phyloP scores from a whole-genome alignment of 2,113 vertebrate species.

The Heloderma charlesbogerti region DNA sequence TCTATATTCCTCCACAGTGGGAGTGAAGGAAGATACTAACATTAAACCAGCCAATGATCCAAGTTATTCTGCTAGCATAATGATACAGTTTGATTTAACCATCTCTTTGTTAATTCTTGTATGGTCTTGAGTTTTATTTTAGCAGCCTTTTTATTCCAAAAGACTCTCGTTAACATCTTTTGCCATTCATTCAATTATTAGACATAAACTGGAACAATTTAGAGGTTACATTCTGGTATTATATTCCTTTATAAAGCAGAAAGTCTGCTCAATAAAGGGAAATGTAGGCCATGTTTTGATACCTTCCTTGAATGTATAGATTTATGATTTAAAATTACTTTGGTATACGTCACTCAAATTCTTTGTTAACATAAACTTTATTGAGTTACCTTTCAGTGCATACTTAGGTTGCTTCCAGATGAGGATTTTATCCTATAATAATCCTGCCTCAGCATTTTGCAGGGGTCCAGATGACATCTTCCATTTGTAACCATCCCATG shows the following conservation, averaged over 20 bases:
- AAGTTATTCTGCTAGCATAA: background rate
- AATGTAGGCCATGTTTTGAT: background rate
- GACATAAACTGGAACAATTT: background rate
- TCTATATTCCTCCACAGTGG: background rate
- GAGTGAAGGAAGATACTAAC: background rate
- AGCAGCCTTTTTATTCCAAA: background rate
- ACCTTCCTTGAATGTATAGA: background rate
- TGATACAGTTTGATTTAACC: background rate
- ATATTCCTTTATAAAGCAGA: background rate
- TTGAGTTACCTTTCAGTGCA: background rate
- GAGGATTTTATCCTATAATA: background rate
- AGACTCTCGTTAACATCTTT: background rate
- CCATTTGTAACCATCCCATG: too few relatives aligned
- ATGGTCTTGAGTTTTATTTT: background rate
- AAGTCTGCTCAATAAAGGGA: background rate
- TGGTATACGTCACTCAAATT: background rate
- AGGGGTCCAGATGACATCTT: too few relatives aligned
- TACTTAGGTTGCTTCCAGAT: background rate
- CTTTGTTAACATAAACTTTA: background rate
- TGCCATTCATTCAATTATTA: background rate
- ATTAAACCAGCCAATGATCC: slow-evolving; percentile 6
- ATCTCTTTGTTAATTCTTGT: background rate
- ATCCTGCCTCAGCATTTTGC: too few relatives aligned
- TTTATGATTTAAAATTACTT: background rate
- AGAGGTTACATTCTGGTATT: background rate